Evolutionary conservation across 2,797 vertebrate genomes (phyloP), one percentile per base, ranked within the genome.

Genomic region (Coracias cyanogaster): DNA sequence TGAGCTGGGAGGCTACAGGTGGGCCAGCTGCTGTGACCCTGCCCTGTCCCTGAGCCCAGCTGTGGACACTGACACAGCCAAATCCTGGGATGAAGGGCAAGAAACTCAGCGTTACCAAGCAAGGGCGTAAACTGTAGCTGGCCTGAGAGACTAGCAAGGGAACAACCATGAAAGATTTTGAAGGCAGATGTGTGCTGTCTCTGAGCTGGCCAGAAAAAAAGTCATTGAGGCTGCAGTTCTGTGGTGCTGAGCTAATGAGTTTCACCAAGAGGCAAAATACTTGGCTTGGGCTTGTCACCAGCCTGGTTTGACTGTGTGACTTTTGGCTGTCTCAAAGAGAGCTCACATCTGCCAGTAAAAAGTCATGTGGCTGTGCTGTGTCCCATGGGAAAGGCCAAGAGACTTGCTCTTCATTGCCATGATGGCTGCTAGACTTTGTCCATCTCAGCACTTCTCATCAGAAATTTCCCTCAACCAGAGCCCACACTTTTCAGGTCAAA

Each of bases 121-220:
- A 39, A 54, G 76, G 46, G 41, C 1, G 28, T 18, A 21, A 90
- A 65, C 29, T 54, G 37, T 57, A 86, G 54, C 61, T 95, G 88
- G 73, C 35, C 37, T 7, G 72, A 81, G 51, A 71, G 41, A 43
- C 26, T 33, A 13, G 37, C 29, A 20, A 29, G 37, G 67, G 45
- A 83, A 72, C 4, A 37, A 29, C 41, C 69, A 64, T 0, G 1
- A 33, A 22, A 43, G 17, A 5, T 62, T 54, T 12, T 14, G 70
- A 22, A 55, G 62, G 76, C 82, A 86, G 94, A 93, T 90, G 52
- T 26, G 16, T 48, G 70, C 12, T 54, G 77, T 41, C 58, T 90
- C 78, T 0, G 11, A 85, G 84, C 84, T 64, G 57, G 54, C 48
- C 49, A 69, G 57, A 31, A 6, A 49, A 51, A 45, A 43, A 20